Evolutionary conservation across 2,113 vertebrate genomes (phyloP).

Genomic region (Hippocampus abdominalis): DNA sequence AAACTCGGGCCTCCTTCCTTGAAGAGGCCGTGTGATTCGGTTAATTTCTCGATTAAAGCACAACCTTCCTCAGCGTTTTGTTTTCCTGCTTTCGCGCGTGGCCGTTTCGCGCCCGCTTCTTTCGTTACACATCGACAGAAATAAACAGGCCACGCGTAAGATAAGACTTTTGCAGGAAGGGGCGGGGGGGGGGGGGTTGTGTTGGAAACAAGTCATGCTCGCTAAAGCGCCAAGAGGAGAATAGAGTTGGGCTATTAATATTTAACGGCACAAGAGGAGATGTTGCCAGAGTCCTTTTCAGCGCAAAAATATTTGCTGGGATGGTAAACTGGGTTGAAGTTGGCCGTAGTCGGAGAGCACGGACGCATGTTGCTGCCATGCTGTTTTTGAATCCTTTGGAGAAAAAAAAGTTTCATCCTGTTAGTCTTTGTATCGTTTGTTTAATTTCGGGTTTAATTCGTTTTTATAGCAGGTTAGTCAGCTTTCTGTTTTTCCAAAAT

Average conservation of each 20-base stretch:
- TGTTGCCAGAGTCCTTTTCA: neutral
- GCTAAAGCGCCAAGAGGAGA: neutral
- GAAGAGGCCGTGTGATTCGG: conserved; percentile 15
- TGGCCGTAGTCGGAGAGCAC: too few species aligned
- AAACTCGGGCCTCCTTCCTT: conserved; percentile 36
- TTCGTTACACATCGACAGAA: neutral
- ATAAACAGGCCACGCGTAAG: neutral
- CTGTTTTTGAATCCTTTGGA: too few species aligned
- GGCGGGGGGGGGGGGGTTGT: too few species aligned
- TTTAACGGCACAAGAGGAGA: neutral
- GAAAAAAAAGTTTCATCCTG: too few species aligned
- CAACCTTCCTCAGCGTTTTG: conserved; percentile 16
- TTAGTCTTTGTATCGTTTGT: too few species aligned
- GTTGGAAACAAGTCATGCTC: neutral
- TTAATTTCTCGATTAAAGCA: conserved; percentile 38
- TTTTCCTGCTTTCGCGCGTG: neutral
- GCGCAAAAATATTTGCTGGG: neutral
- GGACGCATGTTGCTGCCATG: too few species aligned
- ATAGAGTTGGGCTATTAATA: neutral
- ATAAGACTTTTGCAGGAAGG: neutral
- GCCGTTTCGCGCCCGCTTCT: neutral
- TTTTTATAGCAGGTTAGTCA: too few species aligned
- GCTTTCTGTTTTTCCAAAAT: too few species aligned
- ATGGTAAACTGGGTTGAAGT: too few species aligned
- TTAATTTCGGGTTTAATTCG: too few species aligned